phyloP scores from a whole-genome alignment of 64 coral and sea anemone genomes.

The Stichodactyla helianthus region DNA sequence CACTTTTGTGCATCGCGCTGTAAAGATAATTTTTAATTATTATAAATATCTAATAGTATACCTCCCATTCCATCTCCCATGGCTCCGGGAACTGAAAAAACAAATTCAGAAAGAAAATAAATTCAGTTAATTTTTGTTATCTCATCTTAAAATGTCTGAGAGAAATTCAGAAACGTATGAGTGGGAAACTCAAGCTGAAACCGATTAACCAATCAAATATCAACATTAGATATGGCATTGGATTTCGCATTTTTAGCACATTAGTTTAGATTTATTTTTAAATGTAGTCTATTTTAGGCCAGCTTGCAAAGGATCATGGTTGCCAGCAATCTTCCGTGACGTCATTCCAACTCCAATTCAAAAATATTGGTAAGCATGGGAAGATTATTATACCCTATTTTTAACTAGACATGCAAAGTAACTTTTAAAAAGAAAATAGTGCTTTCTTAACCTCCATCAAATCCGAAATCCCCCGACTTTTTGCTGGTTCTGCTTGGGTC shows the following conservation, averaged over 20 bases:
- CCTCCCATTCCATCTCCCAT: constrained; percentile 27
- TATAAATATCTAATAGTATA: background rate
- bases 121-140: background rate
- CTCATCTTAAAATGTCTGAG: too few relatives aligned
- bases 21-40: too few relatives aligned
- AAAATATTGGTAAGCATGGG: too few relatives aligned
- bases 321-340: background rate
- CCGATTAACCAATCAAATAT: too few relatives aligned
- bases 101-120: background rate
- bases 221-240: too few relatives aligned
- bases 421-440: background rate
- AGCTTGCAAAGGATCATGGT: background rate
- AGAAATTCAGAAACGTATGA: too few relatives aligned
- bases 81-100: constrained; percentile 20
- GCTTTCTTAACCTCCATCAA: constrained; percentile 1
- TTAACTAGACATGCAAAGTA: background rate
- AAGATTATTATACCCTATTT: too few relatives aligned
- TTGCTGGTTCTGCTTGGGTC: background rate
- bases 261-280: too few relatives aligned
- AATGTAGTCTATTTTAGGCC: too few relatives aligned
- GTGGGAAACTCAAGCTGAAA: too few relatives aligned
- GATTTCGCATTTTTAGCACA: too few relatives aligned
- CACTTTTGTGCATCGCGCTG: too few relatives aligned
- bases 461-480: constrained; percentile 8
- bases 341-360: constrained; percentile 10